Evolutionary conservation across 2,888 invertebrate species (phyloP).

Genomic region (Limenitis camilla): DNA sequence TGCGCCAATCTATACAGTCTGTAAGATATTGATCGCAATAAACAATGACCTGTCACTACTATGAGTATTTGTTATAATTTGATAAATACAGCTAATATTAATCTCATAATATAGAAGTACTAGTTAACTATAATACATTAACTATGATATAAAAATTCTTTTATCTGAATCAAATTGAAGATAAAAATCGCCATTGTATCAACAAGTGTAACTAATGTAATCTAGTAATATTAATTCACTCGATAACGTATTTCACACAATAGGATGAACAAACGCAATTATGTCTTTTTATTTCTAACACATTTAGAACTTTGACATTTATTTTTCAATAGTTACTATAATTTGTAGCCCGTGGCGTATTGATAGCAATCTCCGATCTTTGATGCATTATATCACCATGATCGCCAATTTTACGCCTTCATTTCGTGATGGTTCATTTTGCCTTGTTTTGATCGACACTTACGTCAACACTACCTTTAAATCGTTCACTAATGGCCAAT

Average conservation of each 20-base stretch:
- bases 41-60: neutral
- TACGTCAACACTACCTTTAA: conserved; percentile 26
- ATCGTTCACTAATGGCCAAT: conserved; percentile 28
- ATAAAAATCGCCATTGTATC: too few relatives aligned
- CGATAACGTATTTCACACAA: too few relatives aligned
- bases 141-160: too few relatives aligned
- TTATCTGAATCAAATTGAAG: too few relatives aligned
- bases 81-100: too few relatives aligned
- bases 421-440: conserved; percentile 47
- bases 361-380: conserved; percentile 29
- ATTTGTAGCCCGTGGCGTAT: conserved; percentile 6
- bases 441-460: conserved; percentile 43
- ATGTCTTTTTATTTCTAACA: neutral
- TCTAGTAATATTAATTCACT: too few relatives aligned
- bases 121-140: too few relatives aligned
- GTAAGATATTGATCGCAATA: conserved; percentile 1
- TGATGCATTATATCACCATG: conserved; percentile 25
- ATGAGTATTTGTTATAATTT: too few relatives aligned
- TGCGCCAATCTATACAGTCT: conserved; percentile 2
- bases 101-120: too few relatives aligned
- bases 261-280: too few relatives aligned
- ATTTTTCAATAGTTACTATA: conserved; percentile 1
- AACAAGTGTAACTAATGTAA: too few relatives aligned
- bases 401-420: conserved; percentile 49
- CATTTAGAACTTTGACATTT: conserved; percentile 6